These are phyloP conservation scores for Nephrotoma guestfalica DNA, from an alignment of 2,888 invertebrate species.

Conservation along the genomic window DNA sequence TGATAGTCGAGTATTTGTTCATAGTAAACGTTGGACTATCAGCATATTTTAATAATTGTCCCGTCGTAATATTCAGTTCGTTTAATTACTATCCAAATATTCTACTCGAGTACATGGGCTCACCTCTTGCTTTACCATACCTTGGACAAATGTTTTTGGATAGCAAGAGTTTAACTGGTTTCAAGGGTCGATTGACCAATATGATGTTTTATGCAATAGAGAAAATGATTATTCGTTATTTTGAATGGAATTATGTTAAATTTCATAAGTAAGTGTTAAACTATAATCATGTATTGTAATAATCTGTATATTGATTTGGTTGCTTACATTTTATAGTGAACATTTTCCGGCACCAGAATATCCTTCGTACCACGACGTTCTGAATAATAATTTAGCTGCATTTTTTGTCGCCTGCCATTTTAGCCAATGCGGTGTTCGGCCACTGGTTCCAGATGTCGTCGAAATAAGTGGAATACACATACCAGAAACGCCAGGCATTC, in stretches of 20 bases:
- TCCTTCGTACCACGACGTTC: neutral
- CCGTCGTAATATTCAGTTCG: neutral
- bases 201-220: neutral
- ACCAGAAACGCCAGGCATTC: constrained; percentile 20
- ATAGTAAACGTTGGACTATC: neutral
- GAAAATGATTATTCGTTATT: neutral
- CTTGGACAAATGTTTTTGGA: constrained; percentile 26
- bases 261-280: too few species aligned
- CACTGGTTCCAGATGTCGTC: constrained; percentile 10
- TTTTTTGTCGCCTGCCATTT: neutral
- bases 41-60: neutral
- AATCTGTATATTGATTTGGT: too few species aligned
- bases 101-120: constrained; percentile 26
- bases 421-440: neutral
- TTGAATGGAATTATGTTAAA: too few species aligned
- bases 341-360: neutral
- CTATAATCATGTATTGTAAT: too few species aligned
- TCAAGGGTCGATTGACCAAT: neutral
- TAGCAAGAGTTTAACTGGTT: neutral
- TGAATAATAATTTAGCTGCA: neutral
- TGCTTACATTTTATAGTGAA: neutral
- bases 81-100: constrained; percentile 14
- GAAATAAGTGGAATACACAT: constrained; percentile 30
- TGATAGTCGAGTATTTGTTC: neutral
- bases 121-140: constrained; percentile 33